Percentiles rank a stretch among this genome's conserved stretches.
Evolutionary conservation across 2,113 vertebrate genomes (phyloP).

Genomic region (Passer domesticus): DNA sequence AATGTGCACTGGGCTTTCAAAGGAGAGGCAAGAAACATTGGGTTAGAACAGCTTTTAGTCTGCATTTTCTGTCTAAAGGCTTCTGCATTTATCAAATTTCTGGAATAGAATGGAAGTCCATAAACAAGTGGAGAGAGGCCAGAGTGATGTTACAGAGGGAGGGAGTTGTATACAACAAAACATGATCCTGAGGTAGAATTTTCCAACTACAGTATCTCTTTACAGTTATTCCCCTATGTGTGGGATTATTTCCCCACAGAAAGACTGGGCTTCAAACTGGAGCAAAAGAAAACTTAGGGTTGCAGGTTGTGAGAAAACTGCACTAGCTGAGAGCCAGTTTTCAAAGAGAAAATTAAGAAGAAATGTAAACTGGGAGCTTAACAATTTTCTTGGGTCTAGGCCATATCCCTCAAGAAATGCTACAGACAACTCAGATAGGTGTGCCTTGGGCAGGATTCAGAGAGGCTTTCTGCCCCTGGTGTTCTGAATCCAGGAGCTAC

Average conservation of each 20-base stretch:
- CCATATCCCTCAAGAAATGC: neutral
- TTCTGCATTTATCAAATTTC: conserved; percentile 56
- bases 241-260: neutral
- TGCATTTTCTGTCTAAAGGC: conserved; percentile 62
- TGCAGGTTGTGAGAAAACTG: neutral
- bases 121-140: neutral
- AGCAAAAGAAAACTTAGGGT: neutral
- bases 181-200: neutral
- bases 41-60: conserved; percentile 56
- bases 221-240: neutral
- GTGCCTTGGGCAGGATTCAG: neutral
- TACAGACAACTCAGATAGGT: neutral
- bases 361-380: neutral
- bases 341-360: neutral
- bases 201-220: neutral
- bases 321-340: neutral
- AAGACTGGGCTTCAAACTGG: neutral
- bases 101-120: conserved; percentile 43
- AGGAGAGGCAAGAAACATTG: conserved; percentile 13
- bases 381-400: neutral
- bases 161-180: neutral
- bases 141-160: neutral
- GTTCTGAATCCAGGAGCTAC: neutral
- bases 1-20: conserved; percentile 57
- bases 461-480: neutral